Percentiles rank a stretch among this genome's conserved stretches.
These are phyloP conservation scores for Lagodon rhomboides DNA, from an alignment of 2,797 vertebrate species.

Conservation along the genomic window DNA sequence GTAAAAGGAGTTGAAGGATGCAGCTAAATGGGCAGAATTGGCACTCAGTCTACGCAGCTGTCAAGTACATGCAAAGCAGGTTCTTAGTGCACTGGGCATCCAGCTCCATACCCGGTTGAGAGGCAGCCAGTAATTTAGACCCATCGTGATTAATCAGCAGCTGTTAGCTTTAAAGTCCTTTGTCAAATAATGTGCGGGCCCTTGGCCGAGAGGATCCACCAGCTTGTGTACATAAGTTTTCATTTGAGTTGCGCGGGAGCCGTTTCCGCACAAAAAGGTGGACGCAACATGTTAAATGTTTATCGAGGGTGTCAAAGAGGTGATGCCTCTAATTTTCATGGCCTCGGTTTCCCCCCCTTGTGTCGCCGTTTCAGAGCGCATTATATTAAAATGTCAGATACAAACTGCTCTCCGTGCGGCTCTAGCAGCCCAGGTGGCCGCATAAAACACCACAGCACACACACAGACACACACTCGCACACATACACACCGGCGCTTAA, in stretches of 20 bases:
- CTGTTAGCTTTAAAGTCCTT: conserved; percentile 77
- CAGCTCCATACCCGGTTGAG: conserved; percentile 66
- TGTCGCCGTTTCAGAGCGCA: conserved; percentile 58
- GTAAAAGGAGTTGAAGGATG: conserved; percentile 55
- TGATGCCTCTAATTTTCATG: conserved; percentile 49
- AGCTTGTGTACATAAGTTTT: conserved; percentile 56
- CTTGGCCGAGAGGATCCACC: conserved; percentile 54
- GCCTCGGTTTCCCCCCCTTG: conserved; percentile 31
- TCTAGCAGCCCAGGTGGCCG: conserved; percentile 60
- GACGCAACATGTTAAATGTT: conserved; percentile 52
- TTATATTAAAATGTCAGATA: conserved; percentile 72
- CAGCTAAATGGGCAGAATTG: conserved; percentile 65
- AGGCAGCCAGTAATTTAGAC: conserved; percentile 76
- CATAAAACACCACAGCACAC: conserved; percentile 56
- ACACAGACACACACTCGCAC: conserved; percentile 41
- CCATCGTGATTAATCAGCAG: conserved; percentile 80
- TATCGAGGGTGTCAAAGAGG: conserved; percentile 39
- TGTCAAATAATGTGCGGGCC: conserved; percentile 61
- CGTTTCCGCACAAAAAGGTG: conserved; percentile 37
- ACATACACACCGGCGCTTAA: conserved; percentile 49
- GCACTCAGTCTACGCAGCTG: conserved; percentile 73
- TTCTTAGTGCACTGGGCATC: conserved; percentile 73
- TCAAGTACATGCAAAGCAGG: conserved; percentile 76
- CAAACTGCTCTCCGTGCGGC: conserved; percentile 59
- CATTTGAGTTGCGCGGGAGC: conserved; percentile 20